phyloP scores from a whole-genome alignment of 2,888 invertebrate genomes.

The Taphrorychus bicolor region DNA sequence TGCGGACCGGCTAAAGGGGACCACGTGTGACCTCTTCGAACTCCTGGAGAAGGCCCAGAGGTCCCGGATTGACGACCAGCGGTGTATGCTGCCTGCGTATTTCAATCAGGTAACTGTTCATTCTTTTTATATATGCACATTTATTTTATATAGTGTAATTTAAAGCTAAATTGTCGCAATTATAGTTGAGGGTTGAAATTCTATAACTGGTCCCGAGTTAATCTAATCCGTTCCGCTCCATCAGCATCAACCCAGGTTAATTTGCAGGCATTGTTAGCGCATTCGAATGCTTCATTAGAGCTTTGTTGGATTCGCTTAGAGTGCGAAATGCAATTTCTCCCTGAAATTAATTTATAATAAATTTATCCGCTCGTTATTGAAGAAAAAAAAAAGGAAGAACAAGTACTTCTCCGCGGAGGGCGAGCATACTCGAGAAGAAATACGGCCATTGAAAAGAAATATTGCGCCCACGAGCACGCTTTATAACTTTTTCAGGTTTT shows the following conservation, averaged over 20 bases:
- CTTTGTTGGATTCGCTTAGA: not conserved
- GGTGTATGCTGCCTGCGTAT: slow-evolving; percentile 92
- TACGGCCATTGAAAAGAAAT: slow-evolving; percentile 2
- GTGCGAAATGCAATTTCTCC: not conserved
- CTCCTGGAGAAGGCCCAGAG: slow-evolving; percentile 93
- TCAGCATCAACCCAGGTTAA: not conserved
- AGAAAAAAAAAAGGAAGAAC: too few relatives aligned
- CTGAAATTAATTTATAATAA: slow-evolving; percentile 2
- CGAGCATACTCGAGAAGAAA: slow-evolving; percentile 5
- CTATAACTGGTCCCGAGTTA: too few relatives aligned
- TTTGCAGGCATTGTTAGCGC: not conserved
- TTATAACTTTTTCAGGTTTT: slow-evolving; percentile 15
- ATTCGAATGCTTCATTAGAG: not conserved
- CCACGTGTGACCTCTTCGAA: slow-evolving; percentile 85
- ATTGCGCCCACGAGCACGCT: slow-evolving; percentile 4
- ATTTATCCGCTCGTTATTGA: not conserved
- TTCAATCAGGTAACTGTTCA: slow-evolving; percentile 80
- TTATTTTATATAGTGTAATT: too few relatives aligned
- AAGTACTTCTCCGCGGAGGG: not conserved
- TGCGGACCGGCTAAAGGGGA: slow-evolving; percentile 63
- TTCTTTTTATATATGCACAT: too few relatives aligned
- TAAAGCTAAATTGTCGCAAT: too few relatives aligned
- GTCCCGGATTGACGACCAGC: slow-evolving; percentile 94
- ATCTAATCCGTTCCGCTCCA: not conserved
- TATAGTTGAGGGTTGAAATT: too few relatives aligned